A percentile compares a stretch with the other conserved stretches of the same genome.
Evolutionary conservation across 2,113 vertebrate genomes (phyloP).

Genomic region (Odobenus rosmarus): DNA sequence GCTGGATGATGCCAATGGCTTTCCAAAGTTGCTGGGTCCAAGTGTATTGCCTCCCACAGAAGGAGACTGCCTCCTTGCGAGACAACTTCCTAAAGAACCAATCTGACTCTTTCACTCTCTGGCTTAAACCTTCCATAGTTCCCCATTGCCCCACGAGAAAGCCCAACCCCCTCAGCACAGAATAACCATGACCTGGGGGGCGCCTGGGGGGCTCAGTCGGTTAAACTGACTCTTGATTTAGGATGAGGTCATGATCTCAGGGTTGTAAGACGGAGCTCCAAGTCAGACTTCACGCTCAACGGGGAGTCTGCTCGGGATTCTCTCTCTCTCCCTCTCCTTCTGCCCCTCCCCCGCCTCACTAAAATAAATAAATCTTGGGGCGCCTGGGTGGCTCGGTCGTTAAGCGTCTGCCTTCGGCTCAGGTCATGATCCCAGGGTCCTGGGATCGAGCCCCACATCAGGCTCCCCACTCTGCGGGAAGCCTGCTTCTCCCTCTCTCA

Average conservation of each 20-base stretch:
- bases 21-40: background rate
- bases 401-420: too few relatives aligned
- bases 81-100: background rate
- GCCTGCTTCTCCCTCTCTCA: too few relatives aligned
- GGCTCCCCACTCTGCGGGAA: too few relatives aligned
- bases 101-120: background rate
- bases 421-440: too few relatives aligned
- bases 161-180: background rate
- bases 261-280: background rate
- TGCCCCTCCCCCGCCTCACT: background rate
- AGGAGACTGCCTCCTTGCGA: background rate
- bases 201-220: background rate
- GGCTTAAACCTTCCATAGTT: background rate
- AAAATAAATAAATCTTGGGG: background rate
- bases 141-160: background rate
- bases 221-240: background rate
- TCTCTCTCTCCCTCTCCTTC: too few relatives aligned
- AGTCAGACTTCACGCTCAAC: background rate
- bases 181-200: background rate
- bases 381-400: too few relatives aligned
- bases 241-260: background rate
- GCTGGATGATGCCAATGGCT: background rate
- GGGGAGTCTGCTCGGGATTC: background rate
- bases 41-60: background rate
- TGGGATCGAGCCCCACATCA: too few relatives aligned